These are phyloP conservation scores for Escarpia spicata DNA, from an alignment of 2,888 invertebrate species.

Conservation along the genomic window DNA sequence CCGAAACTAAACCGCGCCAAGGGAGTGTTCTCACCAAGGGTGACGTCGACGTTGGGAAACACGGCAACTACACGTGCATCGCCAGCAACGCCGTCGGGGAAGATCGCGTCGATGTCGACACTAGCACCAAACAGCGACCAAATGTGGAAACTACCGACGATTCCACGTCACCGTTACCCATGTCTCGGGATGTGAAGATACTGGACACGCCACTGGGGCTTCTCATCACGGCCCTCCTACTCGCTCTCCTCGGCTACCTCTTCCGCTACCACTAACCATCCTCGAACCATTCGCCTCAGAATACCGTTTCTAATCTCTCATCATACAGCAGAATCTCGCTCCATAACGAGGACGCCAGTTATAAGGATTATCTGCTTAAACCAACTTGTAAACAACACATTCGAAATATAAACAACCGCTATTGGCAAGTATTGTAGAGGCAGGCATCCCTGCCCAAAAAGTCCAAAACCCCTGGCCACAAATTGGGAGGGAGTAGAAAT, in stretches of 20 bases:
- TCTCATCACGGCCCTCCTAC: constrained; percentile 28
- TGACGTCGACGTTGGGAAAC: constrained; percentile 33
- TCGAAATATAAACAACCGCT: no score
- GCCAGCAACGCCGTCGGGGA: constrained; percentile 38
- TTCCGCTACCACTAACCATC: constrained; percentile 17
- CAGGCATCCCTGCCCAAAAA: no score
- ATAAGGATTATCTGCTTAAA: no score
- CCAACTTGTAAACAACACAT: no score
- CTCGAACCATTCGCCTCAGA: background rate
- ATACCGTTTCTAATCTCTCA: no score
- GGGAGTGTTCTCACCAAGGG: constrained; percentile 31
- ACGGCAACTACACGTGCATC: constrained; percentile 43
- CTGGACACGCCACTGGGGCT: constrained; percentile 42
- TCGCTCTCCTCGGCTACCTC: constrained; percentile 39
- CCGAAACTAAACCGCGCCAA: background rate
- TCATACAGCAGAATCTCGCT: no score
- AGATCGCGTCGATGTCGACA: constrained; percentile 38
- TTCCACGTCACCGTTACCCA: constrained; percentile 29
- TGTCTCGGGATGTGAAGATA: constrained; percentile 40
- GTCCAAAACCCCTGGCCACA: no score
- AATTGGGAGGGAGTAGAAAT: no score
- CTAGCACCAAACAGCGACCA: constrained; percentile 23
- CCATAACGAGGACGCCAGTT: no score
- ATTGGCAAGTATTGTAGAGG: no score
- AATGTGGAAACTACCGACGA: background rate